phyloP scores from a whole-genome alignment of 2,113 vertebrate genomes.

The Atractosteus spatula region DNA sequence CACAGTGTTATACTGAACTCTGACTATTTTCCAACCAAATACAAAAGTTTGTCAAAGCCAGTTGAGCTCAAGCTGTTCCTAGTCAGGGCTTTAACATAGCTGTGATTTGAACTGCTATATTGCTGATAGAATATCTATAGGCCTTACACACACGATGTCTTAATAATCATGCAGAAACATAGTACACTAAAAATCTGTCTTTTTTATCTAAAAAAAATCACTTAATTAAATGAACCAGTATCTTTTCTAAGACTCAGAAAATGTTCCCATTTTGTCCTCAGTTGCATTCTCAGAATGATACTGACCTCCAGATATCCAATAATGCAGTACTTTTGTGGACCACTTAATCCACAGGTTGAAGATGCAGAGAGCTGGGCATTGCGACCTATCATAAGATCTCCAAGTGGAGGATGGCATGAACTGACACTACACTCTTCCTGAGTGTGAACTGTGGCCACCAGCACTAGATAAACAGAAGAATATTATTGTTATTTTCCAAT shows the following conservation, averaged over 20 bases:
- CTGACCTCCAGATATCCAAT: constrained; percentile 81
- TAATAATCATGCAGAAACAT: background rate
- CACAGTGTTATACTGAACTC: too few relatives aligned
- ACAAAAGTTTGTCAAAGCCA: too few relatives aligned
- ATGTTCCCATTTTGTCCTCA: too few relatives aligned
- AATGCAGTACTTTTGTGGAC: constrained; percentile 82
- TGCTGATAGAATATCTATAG: background rate
- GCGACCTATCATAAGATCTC: constrained; percentile 78
- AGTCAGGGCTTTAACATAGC: too few relatives aligned
- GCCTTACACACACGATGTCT: background rate
- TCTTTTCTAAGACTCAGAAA: background rate
- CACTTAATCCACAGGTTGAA: constrained; percentile 73
- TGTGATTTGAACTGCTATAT: background rate
- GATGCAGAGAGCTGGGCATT: constrained; percentile 66
- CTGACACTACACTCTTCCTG: constrained; percentile 57
- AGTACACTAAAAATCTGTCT: background rate
- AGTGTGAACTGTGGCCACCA: constrained; percentile 44
- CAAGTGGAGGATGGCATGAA: constrained; percentile 64
- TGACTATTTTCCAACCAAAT: too few relatives aligned
- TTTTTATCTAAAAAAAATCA: background rate
- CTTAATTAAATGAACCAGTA: background rate
- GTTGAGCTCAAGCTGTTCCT: too few relatives aligned
- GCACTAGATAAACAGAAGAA: constrained; percentile 37
- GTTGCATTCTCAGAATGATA: constrained; percentile 15
- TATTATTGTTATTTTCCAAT: background rate